Percentiles rank a stretch among this genome's conserved stretches.
Evolutionary conservation across 2,797 vertebrate species (phyloP).

Genomic region (Amphiprion clarkii): DNA sequence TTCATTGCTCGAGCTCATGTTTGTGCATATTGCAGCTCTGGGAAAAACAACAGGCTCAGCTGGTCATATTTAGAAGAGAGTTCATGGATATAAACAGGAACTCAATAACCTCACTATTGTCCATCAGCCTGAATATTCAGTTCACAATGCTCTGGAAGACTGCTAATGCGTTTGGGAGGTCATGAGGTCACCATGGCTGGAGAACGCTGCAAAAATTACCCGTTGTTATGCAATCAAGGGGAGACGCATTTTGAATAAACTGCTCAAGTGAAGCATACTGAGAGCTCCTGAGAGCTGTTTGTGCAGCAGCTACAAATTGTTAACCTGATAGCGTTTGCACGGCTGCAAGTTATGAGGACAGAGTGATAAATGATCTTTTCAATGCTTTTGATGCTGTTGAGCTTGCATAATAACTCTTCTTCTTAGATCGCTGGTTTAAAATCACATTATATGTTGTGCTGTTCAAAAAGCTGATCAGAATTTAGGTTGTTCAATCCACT

Average conservation of each 20-base stretch:
- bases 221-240: slow-evolving; percentile 40
- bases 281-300: slow-evolving; percentile 10
- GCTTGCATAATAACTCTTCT: not conserved
- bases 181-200: slow-evolving; percentile 8
- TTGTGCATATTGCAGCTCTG: slow-evolving; percentile 30
- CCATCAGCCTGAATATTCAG: slow-evolving; percentile 43
- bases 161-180: slow-evolving; percentile 45
- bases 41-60: slow-evolving; percentile 19
- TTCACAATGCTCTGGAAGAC: slow-evolving; percentile 26
- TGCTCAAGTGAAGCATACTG: slow-evolving; percentile 20
- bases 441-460: not conserved
- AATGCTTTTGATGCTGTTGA: not conserved
- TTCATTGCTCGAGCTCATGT: slow-evolving; percentile 20
- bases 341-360: not conserved
- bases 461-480: not conserved
- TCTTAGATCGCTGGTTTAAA: not conserved
- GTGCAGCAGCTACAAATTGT: slow-evolving; percentile 1
- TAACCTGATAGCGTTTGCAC: slow-evolving; percentile 6
- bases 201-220: slow-evolving; percentile 36
- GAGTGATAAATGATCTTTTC: not conserved
- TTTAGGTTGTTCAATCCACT: not conserved
- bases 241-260: slow-evolving; percentile 26
- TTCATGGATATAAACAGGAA: slow-evolving; percentile 28
- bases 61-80: slow-evolving; percentile 4
- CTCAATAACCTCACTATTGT: slow-evolving; percentile 21